These are phyloP conservation scores for Radopholus similis DNA, from an alignment of 1,140 invertebrate genomes.

Conservation along the genomic window DNA sequence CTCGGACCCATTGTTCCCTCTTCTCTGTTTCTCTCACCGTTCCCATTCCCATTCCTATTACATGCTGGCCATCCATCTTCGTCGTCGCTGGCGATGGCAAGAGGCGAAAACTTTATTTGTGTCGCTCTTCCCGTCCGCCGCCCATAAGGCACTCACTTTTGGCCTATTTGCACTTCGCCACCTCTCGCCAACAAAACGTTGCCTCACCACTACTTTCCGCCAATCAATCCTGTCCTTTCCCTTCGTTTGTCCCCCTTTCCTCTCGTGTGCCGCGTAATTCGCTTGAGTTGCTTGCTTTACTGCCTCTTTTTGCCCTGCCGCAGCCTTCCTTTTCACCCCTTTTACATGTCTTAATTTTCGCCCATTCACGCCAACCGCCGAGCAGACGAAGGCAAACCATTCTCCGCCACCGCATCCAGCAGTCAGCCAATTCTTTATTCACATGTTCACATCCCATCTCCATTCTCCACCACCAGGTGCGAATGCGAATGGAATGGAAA, in stretches of 20 bases:
- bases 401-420: not conserved
- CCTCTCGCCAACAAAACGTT: not conserved
- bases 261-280: not conserved
- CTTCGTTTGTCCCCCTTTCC: not conserved
- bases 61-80: not conserved
- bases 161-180: not conserved
- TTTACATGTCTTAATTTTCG: not conserved
- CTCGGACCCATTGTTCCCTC: no score
- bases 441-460: not conserved
- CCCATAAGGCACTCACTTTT: not conserved
- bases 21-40: not conserved
- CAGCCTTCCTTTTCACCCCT: not conserved
- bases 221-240: no score
- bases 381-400: not conserved
- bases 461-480: no score
- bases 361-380: not conserved
- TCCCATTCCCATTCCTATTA: not conserved
- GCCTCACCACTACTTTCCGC: no score
- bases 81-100: no score
- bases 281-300: not conserved
- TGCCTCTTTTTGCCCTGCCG: not conserved
- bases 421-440: not conserved
- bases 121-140: not conserved
- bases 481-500: no score
- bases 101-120: constrained; percentile 1